Evolutionary conservation across 2,113 vertebrate genomes (phyloP).

Genomic region (Prionailurus bengalensis): DNA sequence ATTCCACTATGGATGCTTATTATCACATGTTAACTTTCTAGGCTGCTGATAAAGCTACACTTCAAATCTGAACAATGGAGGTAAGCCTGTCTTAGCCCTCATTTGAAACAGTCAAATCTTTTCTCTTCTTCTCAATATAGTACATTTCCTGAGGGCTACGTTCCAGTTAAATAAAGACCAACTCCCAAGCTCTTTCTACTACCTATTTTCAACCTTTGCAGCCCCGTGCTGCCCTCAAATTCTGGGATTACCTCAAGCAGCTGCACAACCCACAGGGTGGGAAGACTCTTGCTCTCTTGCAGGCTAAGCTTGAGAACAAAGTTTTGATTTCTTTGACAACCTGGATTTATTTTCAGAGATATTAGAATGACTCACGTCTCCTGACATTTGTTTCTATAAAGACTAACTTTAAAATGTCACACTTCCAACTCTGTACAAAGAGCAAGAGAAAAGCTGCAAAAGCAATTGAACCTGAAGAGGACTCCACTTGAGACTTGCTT

Average conservation of each 20-base stretch:
- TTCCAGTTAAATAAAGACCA: slow-evolving; percentile 16
- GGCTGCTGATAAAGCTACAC: not conserved
- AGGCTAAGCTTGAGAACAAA: slow-evolving; percentile 62
- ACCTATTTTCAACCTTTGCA: not conserved
- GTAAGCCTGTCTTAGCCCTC: not conserved
- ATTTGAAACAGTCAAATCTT: slow-evolving; percentile 48
- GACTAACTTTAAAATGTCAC: slow-evolving; percentile 79
- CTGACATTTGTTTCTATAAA: slow-evolving; percentile 82
- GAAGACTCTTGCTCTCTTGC: slow-evolving; percentile 24
- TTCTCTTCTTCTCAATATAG: slow-evolving; percentile 4
- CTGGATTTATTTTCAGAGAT: slow-evolving; percentile 80
- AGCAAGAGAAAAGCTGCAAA: slow-evolving; percentile 51
- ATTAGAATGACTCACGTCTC: slow-evolving; percentile 77
- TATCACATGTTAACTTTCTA: not conserved
- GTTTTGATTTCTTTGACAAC: slow-evolving; percentile 80
- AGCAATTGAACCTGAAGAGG: slow-evolving; percentile 15
- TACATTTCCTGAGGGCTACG: not conserved
- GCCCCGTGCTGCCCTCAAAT: not conserved
- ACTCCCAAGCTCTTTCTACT: not conserved
- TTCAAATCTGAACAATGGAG: not conserved
- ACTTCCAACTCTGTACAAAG: slow-evolving; percentile 74
- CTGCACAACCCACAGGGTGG: not conserved
- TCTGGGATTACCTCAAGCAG: slow-evolving; percentile 8
- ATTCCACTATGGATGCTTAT: not conserved
- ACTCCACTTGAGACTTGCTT: not conserved